Evolutionary conservation across 2,797 vertebrate species (phyloP).

Genomic region (Pseudochromis fuscus): DNA sequence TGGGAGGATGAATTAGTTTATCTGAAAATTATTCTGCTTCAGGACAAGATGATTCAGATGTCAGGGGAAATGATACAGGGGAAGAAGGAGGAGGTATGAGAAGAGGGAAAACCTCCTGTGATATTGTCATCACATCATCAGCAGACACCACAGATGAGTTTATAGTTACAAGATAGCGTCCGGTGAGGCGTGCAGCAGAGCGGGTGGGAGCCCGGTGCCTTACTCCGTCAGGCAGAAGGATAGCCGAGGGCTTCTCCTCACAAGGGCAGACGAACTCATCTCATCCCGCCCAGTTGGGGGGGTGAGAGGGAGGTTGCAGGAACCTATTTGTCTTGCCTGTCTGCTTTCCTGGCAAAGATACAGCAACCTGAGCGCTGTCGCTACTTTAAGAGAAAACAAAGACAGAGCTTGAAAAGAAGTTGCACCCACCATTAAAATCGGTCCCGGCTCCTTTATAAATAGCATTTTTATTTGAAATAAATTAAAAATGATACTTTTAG

Average conservation of each 20-base stretch:
- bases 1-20: slow-evolving; percentile 48
- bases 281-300: slow-evolving; percentile 31
- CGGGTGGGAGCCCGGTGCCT: slow-evolving; percentile 27
- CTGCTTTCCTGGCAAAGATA: slow-evolving; percentile 52
- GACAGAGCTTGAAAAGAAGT: slow-evolving; percentile 8
- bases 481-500: neutral
- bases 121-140: slow-evolving; percentile 21
- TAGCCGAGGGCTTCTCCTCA: slow-evolving; percentile 34
- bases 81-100: neutral
- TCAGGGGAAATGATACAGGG: slow-evolving; percentile 15
- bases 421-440: slow-evolving; percentile 3
- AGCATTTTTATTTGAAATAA: neutral
- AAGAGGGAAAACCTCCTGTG: neutral
- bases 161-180: slow-evolving; percentile 13
- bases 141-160: slow-evolving; percentile 21
- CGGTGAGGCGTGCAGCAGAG: slow-evolving; percentile 2
- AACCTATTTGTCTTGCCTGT: slow-evolving; percentile 55
- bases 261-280: slow-evolving; percentile 49
- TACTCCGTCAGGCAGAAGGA: slow-evolving; percentile 35
- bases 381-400: slow-evolving; percentile 25
- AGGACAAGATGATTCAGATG: slow-evolving; percentile 5
- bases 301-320: slow-evolving; percentile 18
- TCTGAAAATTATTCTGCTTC: slow-evolving; percentile 51
- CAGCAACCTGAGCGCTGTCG: slow-evolving; percentile 31
- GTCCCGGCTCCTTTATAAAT: neutral